These are phyloP conservation scores for Xanthorhoe designata DNA, from an alignment of 2,888 invertebrate genomes.

Conservation along the genomic window DNA sequence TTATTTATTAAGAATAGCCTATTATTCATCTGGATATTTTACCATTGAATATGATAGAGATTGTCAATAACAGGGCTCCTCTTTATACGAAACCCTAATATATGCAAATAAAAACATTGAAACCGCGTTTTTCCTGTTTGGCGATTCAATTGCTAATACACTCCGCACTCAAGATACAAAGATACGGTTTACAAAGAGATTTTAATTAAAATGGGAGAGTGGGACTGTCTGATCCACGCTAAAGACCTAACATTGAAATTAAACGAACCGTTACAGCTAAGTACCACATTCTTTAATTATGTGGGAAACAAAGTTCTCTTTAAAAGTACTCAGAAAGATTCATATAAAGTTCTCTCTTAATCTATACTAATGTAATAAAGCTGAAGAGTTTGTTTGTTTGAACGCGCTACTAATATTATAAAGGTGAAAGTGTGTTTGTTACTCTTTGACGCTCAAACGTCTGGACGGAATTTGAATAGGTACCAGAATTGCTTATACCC, in stretches of 20 bases:
- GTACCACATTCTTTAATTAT: conserved; percentile 26
- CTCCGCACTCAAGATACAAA: conserved; percentile 35
- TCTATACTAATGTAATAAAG: no score
- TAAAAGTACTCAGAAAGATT: neutral
- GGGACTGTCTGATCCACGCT: conserved; percentile 33
- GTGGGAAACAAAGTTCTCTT: conserved; percentile 4
- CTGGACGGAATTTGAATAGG: no score
- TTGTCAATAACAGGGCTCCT: neutral
- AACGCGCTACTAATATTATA: no score
- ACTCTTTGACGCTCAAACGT: no score
- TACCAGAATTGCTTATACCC: no score
- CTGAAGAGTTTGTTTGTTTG: no score
- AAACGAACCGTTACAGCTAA: conserved; percentile 28
- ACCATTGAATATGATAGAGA: neutral
- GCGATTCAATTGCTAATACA: conserved; percentile 39
- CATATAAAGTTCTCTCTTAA: neutral
- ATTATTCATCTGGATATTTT: no score
- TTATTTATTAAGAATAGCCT: no score
- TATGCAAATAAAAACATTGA: conserved; percentile 34
- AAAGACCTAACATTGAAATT: conserved; percentile 43
- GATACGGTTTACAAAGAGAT: conserved; percentile 44
- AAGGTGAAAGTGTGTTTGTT: no score
- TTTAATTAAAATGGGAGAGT: conserved; percentile 44
- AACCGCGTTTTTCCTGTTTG: conserved; percentile 30
- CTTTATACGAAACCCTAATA: conserved; percentile 5